Percentiles rank a stretch among this genome's conserved stretches.
Evolutionary conservation across 2,113 vertebrate genomes (phyloP).

Genomic region (Phoenicopterus ruber): DNA sequence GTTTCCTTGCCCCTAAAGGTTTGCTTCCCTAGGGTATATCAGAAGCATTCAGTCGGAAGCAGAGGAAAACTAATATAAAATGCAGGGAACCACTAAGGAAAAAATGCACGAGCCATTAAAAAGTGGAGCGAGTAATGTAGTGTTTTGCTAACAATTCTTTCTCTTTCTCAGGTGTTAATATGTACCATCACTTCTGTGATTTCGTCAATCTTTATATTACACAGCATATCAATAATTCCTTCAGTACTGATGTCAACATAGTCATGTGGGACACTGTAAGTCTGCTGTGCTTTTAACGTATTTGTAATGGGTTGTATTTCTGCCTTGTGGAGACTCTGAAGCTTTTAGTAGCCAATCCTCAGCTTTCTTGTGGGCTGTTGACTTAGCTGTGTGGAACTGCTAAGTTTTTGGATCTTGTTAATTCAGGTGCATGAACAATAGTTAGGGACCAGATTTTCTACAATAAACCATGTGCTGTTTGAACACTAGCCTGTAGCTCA

Average conservation of each 20-base stretch:
- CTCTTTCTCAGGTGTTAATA: constrained; percentile 86
- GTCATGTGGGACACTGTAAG: constrained; percentile 99
- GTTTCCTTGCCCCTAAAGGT: not conserved
- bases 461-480: not conserved
- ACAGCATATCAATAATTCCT: constrained; percentile 94
- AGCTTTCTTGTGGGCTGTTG: not conserved
- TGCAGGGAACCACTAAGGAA: not conserved
- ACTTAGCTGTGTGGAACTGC: not conserved
- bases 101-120: not conserved
- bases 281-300: not conserved
- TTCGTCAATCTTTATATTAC: constrained; percentile 96
- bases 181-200: constrained; percentile 99
- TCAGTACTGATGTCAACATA: constrained; percentile 87
- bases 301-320: not conserved
- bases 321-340: not conserved
- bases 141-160: constrained; percentile 9
- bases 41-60: not conserved
- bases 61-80: not conserved
- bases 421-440: not conserved
- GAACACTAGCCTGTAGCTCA: not conserved
- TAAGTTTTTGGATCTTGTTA: not conserved
- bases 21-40: not conserved
- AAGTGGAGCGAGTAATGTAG: not conserved
- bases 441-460: not conserved
- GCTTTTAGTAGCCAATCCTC: not conserved